A percentile compares a stretch with the other conserved stretches of the same genome.
Evolutionary conservation across 1,140 invertebrate species (phyloP).

Genomic region (Pachypsylla venusta): DNA sequence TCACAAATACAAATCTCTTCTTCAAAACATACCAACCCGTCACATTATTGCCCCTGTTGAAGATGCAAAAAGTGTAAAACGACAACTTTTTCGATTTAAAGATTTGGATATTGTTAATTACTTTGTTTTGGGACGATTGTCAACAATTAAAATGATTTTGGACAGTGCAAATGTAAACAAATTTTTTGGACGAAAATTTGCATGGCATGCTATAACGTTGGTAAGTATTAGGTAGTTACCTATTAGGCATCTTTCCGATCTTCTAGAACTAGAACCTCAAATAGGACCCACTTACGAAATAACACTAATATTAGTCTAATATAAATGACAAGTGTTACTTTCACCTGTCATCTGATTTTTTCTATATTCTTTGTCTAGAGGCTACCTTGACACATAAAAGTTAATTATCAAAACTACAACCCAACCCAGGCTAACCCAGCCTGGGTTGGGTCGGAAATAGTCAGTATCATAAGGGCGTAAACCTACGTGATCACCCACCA

Average conservation of each 20-base stretch:
- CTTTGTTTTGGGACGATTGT: constrained; percentile 57
- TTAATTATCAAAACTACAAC: no score
- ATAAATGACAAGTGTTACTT: no score
- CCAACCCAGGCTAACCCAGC: no score
- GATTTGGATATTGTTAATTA: constrained; percentile 77
- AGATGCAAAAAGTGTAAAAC: constrained; percentile 35
- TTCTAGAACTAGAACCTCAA: no score
- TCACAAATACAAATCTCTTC: constrained; percentile 76
- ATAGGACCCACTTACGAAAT: no score
- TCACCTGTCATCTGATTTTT: no score
- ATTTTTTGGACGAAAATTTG: constrained; percentile 37
- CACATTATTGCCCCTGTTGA: constrained; percentile 58
- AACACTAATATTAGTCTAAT: no score
- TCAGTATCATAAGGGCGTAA: no score
- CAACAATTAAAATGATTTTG: constrained; percentile 51
- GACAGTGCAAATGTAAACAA: constrained; percentile 35
- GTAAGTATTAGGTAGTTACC: constrained; percentile 26
- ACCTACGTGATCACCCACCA: no score
- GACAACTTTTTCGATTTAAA: constrained; percentile 51
- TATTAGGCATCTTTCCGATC: not conserved
- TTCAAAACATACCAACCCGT: constrained; percentile 71
- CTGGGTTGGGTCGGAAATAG: no score
- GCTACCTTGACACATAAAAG: no score
- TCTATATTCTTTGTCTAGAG: no score
- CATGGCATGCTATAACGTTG: constrained; percentile 44